These are phyloP conservation scores for Artibeus lituratus DNA, from an alignment of 2,797 vertebrate genomes.

Conservation along the genomic window DNA sequence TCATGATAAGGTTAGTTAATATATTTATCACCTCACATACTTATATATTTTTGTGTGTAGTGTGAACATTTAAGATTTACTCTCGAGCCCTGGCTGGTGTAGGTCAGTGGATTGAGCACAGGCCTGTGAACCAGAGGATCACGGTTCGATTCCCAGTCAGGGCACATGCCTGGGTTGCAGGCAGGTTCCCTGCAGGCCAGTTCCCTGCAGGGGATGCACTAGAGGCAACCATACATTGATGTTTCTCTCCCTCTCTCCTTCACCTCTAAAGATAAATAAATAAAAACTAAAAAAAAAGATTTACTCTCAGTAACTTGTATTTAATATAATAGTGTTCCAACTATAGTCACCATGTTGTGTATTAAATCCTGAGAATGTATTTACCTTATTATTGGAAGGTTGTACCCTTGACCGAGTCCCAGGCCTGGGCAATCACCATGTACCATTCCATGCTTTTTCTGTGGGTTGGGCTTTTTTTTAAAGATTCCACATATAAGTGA, in stretches of 20 bases:
- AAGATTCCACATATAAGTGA: background rate
- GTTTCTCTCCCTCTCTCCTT: too few relatives aligned
- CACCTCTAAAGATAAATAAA: too few relatives aligned
- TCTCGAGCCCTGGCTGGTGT: too few relatives aligned
- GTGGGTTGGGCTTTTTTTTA: background rate
- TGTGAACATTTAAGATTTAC: background rate
- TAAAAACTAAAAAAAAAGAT: too few relatives aligned
- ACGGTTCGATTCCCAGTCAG: too few relatives aligned
- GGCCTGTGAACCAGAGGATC: too few relatives aligned
- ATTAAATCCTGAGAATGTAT: background rate
- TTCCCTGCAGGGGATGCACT: too few relatives aligned
- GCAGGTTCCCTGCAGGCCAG: too few relatives aligned
- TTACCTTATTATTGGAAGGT: background rate
- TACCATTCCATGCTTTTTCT: background rate
- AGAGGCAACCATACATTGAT: too few relatives aligned
- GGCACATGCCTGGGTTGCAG: too few relatives aligned
- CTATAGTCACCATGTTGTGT: background rate
- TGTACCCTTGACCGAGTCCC: background rate
- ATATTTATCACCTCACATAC: background rate
- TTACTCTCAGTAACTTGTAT: background rate
- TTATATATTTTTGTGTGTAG: background rate
- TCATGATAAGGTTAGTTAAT: background rate
- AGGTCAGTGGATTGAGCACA: too few relatives aligned
- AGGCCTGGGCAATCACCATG: background rate
- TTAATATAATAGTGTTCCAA: background rate